Evolutionary conservation across 35 echinoderm and acorn worm species (phyloP), one percentile per base, ranked within the genome.

Genomic region (Lytechinus variegatus): DNA sequence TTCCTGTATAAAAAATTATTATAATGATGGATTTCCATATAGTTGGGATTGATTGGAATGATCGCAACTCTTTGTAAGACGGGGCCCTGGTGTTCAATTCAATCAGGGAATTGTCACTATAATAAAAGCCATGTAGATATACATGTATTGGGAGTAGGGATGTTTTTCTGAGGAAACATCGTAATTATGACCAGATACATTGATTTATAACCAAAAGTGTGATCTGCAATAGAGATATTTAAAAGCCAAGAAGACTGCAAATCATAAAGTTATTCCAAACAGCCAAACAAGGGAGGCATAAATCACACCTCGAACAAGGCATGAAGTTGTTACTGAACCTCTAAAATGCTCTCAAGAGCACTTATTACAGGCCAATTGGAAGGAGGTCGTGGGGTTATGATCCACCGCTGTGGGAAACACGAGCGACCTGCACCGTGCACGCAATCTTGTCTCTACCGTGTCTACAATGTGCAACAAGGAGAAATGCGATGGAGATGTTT

Each of bases 231-330:
- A 44, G 33, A 44, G 33, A 44, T 44, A 44, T 44, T 44, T 44
- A 44, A 44, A 44, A 44, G 33, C 0, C 33, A 44, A 44, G 33
- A 44, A 44, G 33, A 44, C 19, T 4, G 24, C 16, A 6, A 79
- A 79, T 79, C 6, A n/a, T 24, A 24, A 44, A 79, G 66, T 79
- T 79, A 79, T 79, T 79, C 7, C 66, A 79, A 79, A 79, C 66
- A 79, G 16, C 66, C 66, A 79, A 79, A 79, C 66, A 79, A 79
- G 19, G 66, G 66, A 4, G 33, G 4, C 55, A 93, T 93, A 93
- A 93, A 56, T 91, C 89, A 79, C 66, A 79, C 66, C 66, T 79
- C 14, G 52, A 90, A 90, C 28, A 90, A 90, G 13, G 29, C 29
- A 52, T 90, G 88, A 90, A 52, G 88, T 90, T 44, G 33, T 44